These are phyloP conservation scores for Pentamera pediparva DNA, from an alignment of 53 echinoderm and acorn worm species.

Conservation along the genomic window DNA sequence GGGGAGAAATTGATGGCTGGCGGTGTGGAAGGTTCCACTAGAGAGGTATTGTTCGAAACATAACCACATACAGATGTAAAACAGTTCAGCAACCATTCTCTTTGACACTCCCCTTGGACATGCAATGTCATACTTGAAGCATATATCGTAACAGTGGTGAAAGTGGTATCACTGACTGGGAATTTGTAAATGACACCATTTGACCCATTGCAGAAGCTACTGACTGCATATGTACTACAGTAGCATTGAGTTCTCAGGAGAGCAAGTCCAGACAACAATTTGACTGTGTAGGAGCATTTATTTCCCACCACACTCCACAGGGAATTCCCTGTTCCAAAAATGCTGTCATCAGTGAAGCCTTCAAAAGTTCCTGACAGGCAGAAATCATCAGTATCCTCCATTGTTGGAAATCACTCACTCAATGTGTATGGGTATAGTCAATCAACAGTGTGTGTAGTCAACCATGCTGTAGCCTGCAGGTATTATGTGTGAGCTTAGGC, in stretches of 20 bases:
- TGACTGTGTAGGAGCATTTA: slow-evolving; percentile 4
- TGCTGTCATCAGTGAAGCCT: slow-evolving; percentile 9
- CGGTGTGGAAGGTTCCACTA: not conserved
- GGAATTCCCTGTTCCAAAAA: not conserved
- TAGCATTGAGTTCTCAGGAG: not conserved
- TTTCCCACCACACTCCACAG: not conserved
- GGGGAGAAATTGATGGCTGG: not conserved
- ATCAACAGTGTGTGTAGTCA: too few species aligned
- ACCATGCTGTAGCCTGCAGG: too few species aligned
- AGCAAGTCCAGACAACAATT: not conserved
- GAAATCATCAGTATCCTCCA: too few species aligned
- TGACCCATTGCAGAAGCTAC: not conserved
- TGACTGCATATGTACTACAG: not conserved
- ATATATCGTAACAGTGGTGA: not conserved
- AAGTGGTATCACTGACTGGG: not conserved
- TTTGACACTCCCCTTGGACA: not conserved
- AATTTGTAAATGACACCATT: not conserved
- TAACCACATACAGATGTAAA: not conserved
- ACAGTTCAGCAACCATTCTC: not conserved
- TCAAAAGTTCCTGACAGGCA: slow-evolving; percentile 9
- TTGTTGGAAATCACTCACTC: too few species aligned
- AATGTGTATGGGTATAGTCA: too few species aligned
- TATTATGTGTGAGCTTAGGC: too few species aligned
- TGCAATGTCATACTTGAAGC: not conserved
- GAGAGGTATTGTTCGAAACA: not conserved